Conservation (phyloP, 2,888 invertebrate species). For the Psylliodes chrysocephalus region DNA sequence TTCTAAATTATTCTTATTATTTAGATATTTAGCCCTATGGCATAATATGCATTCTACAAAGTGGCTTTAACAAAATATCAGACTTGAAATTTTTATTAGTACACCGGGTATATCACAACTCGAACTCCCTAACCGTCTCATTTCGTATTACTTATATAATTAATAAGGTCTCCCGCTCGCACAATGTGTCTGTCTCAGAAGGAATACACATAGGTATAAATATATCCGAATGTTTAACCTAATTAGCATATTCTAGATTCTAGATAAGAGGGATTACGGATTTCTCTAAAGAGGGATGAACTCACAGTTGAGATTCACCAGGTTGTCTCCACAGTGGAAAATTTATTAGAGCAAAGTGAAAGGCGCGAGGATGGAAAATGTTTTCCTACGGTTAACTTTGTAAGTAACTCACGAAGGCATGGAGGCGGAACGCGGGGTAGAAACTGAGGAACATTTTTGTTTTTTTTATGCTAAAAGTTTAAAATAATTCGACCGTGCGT, state of each 20-base stretch:
- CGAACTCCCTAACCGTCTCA: not conserved
- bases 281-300: conserved; percentile 24
- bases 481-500: too few relatives aligned
- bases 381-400: not conserved
- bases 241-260: conserved; percentile 28
- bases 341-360: conserved; percentile 14
- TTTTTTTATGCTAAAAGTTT: too few relatives aligned
- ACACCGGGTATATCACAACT: not conserved
- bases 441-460: too few relatives aligned
- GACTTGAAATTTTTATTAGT: too few relatives aligned
- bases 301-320: conserved; percentile 10
- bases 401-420: too few relatives aligned
- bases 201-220: conserved; percentile 14
- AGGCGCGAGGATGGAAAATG: conserved; percentile 6
- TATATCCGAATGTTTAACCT: conserved; percentile 15
- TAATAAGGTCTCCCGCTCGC: conserved; percentile 2
- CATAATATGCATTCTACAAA: too few relatives aligned
- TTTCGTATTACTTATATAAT: conserved; percentile 6
- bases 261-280: conserved; percentile 14
- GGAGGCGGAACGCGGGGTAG: too few relatives aligned
- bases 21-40: too few relatives aligned
- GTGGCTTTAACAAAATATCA: too few relatives aligned
- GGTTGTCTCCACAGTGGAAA: not conserved
- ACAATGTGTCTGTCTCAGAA: conserved; percentile 1
- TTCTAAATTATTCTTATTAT: too few relatives aligned